Evolutionary conservation across 2,113 vertebrate species (phyloP).

Genomic region (Mormyrus iriodes): DNA sequence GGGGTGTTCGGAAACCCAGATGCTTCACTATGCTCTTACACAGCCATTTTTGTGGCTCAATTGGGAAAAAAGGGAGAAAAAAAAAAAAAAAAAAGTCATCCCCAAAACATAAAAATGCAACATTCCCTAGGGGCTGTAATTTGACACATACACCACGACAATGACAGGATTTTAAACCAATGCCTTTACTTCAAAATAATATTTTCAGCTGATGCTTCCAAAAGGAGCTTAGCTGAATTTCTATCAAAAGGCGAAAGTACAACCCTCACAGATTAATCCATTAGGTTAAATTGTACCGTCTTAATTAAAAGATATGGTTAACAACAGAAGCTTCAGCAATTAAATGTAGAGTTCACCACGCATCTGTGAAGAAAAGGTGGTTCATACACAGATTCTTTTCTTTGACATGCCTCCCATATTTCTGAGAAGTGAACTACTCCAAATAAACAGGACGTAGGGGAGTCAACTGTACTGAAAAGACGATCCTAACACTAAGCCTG

Average conservation of each 20-base stretch:
- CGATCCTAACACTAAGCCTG: neutral
- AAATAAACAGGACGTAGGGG: neutral
- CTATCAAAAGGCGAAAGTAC: neutral
- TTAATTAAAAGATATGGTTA: neutral
- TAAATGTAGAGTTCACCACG: neutral
- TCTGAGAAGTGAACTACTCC: conserved; percentile 3
- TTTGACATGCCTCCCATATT: neutral
- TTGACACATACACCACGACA: too few relatives aligned
- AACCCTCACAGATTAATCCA: neutral
- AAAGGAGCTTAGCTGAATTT: neutral
- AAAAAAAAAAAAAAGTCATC: neutral
- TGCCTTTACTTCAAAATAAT: neutral
- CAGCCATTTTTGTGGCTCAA: neutral
- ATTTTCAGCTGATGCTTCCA: neutral
- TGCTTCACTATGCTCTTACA: neutral
- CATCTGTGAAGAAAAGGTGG: neutral
- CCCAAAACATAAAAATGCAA: neutral
- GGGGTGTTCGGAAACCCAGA: neutral
- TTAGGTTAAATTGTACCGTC: neutral
- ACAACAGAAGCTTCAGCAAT: neutral
- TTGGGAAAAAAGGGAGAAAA: too few relatives aligned
- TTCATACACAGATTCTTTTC: neutral
- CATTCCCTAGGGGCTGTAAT: too few relatives aligned
- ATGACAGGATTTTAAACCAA: neutral
- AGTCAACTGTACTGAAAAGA: conserved; percentile 8